Evolutionary conservation across 1,140 invertebrate species (phyloP).

Genomic region (Heliconius himera): DNA sequence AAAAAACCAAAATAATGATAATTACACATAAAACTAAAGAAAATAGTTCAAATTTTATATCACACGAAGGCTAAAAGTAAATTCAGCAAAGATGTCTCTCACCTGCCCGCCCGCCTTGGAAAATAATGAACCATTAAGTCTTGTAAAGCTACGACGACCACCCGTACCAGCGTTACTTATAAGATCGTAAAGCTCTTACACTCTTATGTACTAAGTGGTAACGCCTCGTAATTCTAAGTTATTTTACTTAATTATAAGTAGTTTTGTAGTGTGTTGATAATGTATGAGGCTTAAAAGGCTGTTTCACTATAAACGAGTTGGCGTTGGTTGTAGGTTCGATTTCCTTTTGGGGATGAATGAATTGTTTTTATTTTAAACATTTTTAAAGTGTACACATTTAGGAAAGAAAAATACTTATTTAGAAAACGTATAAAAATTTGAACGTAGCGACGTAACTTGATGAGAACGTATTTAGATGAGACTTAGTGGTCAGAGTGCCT

Average conservation of each 20-base stretch:
- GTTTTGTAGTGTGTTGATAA: neutral
- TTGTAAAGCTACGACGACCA: slow-evolving; percentile 14
- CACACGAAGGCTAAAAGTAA: slow-evolving; percentile 2
- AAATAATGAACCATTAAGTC: slow-evolving; percentile 30
- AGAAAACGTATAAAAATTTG: too few species aligned
- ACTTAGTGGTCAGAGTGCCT: too few species aligned
- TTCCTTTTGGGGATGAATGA: neutral
- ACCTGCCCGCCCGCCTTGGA: slow-evolving; percentile 12
- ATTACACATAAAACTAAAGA: neutral
- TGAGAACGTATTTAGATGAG: too few species aligned
- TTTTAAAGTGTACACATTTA: too few species aligned
- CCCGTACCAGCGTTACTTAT: slow-evolving; percentile 13
- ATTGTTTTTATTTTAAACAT: neutral
- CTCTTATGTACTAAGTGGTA: slow-evolving; percentile 1
- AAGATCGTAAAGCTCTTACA: slow-evolving; percentile 18
- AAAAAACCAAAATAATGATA: too few species aligned
- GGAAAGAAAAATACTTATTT: too few species aligned
- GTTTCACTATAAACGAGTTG: too few species aligned
- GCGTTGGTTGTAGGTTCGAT: neutral
- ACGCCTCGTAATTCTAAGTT: neutral
- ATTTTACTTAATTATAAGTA: neutral
- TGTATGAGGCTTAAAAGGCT: too few species aligned
- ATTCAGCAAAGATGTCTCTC: slow-evolving; percentile 26
- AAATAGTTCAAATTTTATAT: neutral
- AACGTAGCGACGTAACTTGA: too few species aligned